Evolutionary conservation across 1,140 invertebrate genomes (phyloP), one percentile per base, ranked within the genome.

Genomic region (Pararge aegeria): DNA sequence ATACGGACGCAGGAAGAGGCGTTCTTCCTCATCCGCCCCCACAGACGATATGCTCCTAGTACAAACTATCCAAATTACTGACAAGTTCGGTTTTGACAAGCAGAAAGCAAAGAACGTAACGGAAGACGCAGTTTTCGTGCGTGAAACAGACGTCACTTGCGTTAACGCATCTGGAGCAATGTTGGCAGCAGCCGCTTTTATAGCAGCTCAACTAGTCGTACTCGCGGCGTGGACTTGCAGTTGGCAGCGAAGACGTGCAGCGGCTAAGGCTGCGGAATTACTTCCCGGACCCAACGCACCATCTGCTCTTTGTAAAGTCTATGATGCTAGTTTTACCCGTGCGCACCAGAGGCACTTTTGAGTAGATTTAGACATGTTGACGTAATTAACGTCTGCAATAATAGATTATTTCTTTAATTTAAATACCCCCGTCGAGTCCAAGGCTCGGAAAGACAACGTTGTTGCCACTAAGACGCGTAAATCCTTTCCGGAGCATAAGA

Each of bases 21-120:
- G 91, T 78, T 85, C 90, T 9, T 85, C 88, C 42, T 70, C 89
- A 15, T 85, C 82, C 49, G 85, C 91, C 15, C 91, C 92, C 38
- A 93, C 94, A 56, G 95, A 97, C 70, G 95, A 97, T 78, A 93
- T 98, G 74, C 92, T 98, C 9, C 92, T 98, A 19, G 96, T 97
- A 13, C 95, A 97, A 78, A 95, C 95, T 20, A 97, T 98, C 74
- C 95, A 97, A 82, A 98, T 98, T 74, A 96, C 95, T 15, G 97
- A 98, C 87, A 97, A 97, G 75, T 98, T 98, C 82, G 95, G 95
- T 9, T 96, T 96, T 88, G 94, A 96, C 66, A 91, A 91, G 69
- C 91, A 92, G 68, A 86, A 81, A 16, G 70, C 80, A 13, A 83
- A 89, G 82, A 89, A 86, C 55, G 68, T 84, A 21, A 83, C 85